Conservation (phyloP, 1,140 invertebrate genomes). For the Drosophila mayri region DNA sequence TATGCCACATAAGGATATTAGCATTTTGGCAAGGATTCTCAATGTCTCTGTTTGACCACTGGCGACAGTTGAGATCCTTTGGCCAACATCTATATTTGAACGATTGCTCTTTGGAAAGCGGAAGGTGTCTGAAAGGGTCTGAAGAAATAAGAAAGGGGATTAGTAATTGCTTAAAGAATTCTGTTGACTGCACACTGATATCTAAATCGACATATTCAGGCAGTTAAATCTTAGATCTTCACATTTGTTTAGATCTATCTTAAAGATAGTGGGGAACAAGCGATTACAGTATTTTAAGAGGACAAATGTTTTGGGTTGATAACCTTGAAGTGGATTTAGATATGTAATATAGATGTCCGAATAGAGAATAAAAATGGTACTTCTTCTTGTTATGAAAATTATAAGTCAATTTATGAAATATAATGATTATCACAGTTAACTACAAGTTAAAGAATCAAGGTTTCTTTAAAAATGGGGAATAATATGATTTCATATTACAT, state of each 20-base stretch:
- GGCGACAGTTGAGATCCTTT: constrained; percentile 39
- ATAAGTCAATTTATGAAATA: background rate
- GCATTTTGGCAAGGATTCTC: constrained; percentile 55
- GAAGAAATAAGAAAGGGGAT: background rate
- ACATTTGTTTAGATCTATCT: background rate
- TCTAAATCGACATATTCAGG: background rate
- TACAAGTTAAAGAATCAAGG: background rate
- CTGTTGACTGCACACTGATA: constrained; percentile 1
- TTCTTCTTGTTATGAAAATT: background rate
- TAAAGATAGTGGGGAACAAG: background rate
- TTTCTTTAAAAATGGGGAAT: too few relatives aligned
- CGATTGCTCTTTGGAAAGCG: constrained; percentile 17
- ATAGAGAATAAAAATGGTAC: too few relatives aligned
- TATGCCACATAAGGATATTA: constrained; percentile 71
- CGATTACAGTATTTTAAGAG: background rate
- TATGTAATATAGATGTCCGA: background rate
- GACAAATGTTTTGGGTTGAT: background rate
- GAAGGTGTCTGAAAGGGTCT: constrained; percentile 7
- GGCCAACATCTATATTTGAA: constrained; percentile 57
- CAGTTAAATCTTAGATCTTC: background rate
- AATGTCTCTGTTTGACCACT: constrained; percentile 46
- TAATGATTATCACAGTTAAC: background rate
- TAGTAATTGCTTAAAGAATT: constrained; percentile 13
- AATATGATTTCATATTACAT: background rate
- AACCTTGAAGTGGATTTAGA: background rate